These are phyloP conservation scores for Xenus cinereus DNA, from an alignment of 2,113 vertebrate species.

Conservation along the genomic window DNA sequence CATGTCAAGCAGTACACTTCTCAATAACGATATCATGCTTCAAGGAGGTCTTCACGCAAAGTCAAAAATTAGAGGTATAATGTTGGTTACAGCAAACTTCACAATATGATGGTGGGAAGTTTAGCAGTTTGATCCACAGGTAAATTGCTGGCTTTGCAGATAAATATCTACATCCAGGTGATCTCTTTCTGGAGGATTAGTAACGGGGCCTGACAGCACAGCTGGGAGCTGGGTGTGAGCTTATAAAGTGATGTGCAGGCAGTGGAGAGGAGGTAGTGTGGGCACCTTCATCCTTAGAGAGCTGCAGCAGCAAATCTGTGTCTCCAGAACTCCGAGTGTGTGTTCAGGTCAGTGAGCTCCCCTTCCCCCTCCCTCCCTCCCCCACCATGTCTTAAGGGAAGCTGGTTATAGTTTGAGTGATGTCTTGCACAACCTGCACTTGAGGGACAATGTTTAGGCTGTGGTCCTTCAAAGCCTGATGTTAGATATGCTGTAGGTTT, in stretches of 20 bases:
- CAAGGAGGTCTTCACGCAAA: neutral
- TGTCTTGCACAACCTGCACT: rapidly evolving
- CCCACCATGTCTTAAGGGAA: rapidly evolving
- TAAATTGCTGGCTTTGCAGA: neutral
- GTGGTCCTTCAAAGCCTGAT: neutral
- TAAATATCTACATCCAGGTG: neutral
- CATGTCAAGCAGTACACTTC: neutral
- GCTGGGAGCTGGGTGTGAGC: neutral
- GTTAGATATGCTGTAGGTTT: rapidly evolving
- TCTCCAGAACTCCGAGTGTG: rapidly evolving
- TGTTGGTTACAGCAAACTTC: neutral
- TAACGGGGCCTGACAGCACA: neutral
- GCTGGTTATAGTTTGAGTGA: neutral
- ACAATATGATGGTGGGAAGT: neutral
- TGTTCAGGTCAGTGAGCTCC: neutral
- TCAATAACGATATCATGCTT: neutral
- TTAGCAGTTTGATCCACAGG: neutral
- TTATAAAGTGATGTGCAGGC: neutral
- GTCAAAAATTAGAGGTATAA: neutral
- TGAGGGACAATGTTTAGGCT: rapidly evolving
- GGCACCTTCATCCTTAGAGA: rapidly evolving
- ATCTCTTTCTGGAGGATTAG: rapidly evolving
- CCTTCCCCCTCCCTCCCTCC: too few relatives aligned
- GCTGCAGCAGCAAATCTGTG: rapidly evolving
- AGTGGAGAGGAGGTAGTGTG: rapidly evolving